Conservation (phyloP, 2,888 invertebrate species). For the Spisula subtruncata region DNA sequence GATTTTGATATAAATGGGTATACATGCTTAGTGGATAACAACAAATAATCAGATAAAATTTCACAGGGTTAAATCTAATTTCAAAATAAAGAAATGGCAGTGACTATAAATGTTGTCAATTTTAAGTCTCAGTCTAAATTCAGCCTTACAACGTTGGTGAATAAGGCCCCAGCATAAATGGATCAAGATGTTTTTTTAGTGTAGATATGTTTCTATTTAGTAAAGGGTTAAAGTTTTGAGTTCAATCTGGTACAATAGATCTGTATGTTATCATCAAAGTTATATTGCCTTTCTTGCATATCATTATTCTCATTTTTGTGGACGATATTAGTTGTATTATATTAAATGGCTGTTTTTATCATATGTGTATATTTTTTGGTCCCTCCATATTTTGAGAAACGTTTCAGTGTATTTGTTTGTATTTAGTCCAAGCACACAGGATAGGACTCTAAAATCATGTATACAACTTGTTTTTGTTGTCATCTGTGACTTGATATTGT, state of each 20-base stretch:
- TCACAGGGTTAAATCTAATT: too few relatives aligned
- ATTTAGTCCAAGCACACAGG: constrained; percentile 30
- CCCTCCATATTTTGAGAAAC: constrained; percentile 17
- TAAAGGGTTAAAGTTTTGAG: too few relatives aligned
- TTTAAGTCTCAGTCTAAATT: too few relatives aligned
- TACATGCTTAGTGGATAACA: too few relatives aligned
- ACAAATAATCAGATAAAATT: too few relatives aligned
- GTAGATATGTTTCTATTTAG: too few relatives aligned
- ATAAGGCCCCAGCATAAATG: too few relatives aligned
- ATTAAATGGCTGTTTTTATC: constrained; percentile 30
- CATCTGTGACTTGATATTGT: not conserved
- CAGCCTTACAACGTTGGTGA: too few relatives aligned
- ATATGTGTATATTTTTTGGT: constrained; percentile 44
- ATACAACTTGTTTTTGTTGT: constrained; percentile 34
- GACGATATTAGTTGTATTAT: constrained; percentile 26
- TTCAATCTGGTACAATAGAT: not conserved
- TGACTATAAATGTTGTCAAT: too few relatives aligned
- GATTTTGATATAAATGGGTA: too few relatives aligned
- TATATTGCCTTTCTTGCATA: constrained; percentile 44
- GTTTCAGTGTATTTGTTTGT: constrained; percentile 30
- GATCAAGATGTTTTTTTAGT: too few relatives aligned
- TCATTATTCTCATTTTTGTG: constrained; percentile 26
- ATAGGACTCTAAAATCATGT: constrained; percentile 49
- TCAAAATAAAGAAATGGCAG: too few relatives aligned
- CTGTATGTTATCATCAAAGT: not conserved